Percentiles rank a stretch among this genome's conserved stretches.
phyloP scores from a whole-genome alignment of 2,888 invertebrate genomes.

The Synergus umbraculus region DNA sequence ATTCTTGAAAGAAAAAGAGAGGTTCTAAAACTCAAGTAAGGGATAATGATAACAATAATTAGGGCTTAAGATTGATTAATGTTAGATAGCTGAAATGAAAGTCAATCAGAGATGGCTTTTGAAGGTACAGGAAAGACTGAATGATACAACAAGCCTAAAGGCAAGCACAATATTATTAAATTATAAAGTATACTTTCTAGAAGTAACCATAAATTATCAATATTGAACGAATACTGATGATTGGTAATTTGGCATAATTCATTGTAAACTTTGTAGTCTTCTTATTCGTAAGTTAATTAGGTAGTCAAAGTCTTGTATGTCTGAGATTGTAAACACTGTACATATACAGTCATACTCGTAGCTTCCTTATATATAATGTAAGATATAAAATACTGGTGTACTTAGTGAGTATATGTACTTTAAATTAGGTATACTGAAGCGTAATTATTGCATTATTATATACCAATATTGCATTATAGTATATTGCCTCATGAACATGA shows the following conservation, averaged over 20 bases:
- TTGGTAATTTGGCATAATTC: constrained; percentile 10
- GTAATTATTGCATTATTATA: constrained; percentile 21
- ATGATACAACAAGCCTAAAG: constrained; percentile 23
- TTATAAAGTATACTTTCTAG: constrained; percentile 3
- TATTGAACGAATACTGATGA: not conserved
- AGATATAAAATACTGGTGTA: constrained; percentile 27
- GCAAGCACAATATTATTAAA: constrained; percentile 22
- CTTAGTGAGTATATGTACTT: constrained; percentile 1
- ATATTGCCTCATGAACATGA: not conserved
- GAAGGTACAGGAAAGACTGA: constrained; percentile 38
- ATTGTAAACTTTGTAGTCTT: constrained; percentile 32
- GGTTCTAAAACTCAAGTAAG: constrained; percentile 10
- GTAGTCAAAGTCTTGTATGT: constrained; percentile 15
- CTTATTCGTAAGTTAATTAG: constrained; percentile 6
- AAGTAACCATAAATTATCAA: constrained; percentile 1
- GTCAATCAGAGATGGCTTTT: constrained; percentile 30
- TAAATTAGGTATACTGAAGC: not conserved
- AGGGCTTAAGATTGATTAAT: constrained; percentile 3
- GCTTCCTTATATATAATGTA: constrained; percentile 37
- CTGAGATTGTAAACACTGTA: constrained; percentile 24
- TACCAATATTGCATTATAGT: constrained; percentile 16
- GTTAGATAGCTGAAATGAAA: constrained; percentile 14
- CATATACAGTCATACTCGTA: constrained; percentile 2
- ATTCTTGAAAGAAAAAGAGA: not conserved
- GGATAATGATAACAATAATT: constrained; percentile 19